A percentile compares a stretch with the other conserved stretches of the same genome.
phyloP scores from a whole-genome alignment of 2,888 invertebrate species.

The Dusona sp. region DNA sequence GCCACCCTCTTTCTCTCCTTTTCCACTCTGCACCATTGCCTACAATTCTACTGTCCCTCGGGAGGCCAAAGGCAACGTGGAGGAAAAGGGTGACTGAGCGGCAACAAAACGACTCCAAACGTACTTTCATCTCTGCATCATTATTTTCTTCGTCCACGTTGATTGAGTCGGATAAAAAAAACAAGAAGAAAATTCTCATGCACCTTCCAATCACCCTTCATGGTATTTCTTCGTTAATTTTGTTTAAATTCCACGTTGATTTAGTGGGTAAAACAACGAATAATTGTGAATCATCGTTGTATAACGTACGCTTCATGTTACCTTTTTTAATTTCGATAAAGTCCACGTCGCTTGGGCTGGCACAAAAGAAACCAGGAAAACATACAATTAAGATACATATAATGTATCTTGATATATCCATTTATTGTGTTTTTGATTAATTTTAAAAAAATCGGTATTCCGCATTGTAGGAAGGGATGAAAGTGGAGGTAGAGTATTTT shows the following conservation, averaged over 20 bases:
- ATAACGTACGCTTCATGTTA: too few relatives aligned
- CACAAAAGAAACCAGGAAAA: background rate
- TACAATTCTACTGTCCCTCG: constrained; percentile 40
- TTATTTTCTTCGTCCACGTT: constrained; percentile 21
- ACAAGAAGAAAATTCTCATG: background rate
- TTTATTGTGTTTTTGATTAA: background rate
- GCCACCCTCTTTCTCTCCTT: constrained; percentile 59
- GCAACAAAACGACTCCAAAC: constrained; percentile 40
- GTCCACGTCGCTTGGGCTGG: background rate
- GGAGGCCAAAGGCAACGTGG: constrained; percentile 27
- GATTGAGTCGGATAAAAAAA: background rate
- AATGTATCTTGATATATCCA: too few relatives aligned
- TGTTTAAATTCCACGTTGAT: background rate
- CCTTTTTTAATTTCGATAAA: background rate
- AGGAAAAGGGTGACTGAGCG: constrained; percentile 43
- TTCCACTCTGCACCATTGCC: constrained; percentile 60
- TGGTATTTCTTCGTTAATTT: background rate
- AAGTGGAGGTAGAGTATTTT: background rate
- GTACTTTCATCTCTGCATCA: constrained; percentile 20
- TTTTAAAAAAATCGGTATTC: background rate
- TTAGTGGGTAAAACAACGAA: background rate
- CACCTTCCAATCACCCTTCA: background rate
- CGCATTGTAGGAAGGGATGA: background rate
- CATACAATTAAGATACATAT: too few relatives aligned
- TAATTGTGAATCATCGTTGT: background rate